Conservation (phyloP, 1,140 invertebrate species). For the Chrysoperla carnea region DNA sequence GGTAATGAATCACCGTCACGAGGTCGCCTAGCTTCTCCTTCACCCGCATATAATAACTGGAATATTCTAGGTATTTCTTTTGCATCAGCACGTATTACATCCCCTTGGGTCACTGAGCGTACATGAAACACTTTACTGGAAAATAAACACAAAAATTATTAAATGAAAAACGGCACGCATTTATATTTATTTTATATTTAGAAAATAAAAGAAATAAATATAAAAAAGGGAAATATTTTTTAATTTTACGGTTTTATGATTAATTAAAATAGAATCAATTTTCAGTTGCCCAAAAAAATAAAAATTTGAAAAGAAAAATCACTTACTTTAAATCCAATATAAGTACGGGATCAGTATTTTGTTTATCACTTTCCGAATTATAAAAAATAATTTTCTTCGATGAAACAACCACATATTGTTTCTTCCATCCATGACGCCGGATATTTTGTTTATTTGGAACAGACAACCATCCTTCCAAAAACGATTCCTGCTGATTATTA, state of each 20-base stretch:
- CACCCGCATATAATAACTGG: conserved; percentile 86
- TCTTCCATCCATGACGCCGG: conserved; percentile 87
- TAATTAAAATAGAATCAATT: too few relatives aligned
- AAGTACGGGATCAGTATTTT: conserved; percentile 85
- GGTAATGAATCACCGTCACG: conserved; percentile 40
- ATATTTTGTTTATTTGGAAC: conserved; percentile 94
- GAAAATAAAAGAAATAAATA: conserved; percentile 1
- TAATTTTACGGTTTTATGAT: too few relatives aligned
- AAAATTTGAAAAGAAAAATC: too few relatives aligned
- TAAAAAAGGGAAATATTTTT: neutral
- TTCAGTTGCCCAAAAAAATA: too few relatives aligned
- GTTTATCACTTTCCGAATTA: conserved; percentile 85
- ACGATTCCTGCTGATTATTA: conserved; percentile 38
- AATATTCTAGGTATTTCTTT: conserved; percentile 99
- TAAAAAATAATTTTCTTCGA: conserved; percentile 97
- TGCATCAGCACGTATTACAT: conserved; percentile 94
- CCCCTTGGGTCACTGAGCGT: conserved; percentile 91
- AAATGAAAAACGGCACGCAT: neutral
- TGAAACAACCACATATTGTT: conserved; percentile 92
- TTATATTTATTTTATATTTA: neutral
- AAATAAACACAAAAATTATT: conserved; percentile 11
- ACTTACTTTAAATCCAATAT: conserved; percentile 84
- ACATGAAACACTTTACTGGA: conserved; percentile 96
- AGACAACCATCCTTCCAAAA: conserved; percentile 89
- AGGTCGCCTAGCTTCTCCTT: conserved; percentile 76